Evolutionary conservation across 2,113 vertebrate species (phyloP), one percentile per base, ranked within the genome.

Genomic region (Petrocephalus zakoni): DNA sequence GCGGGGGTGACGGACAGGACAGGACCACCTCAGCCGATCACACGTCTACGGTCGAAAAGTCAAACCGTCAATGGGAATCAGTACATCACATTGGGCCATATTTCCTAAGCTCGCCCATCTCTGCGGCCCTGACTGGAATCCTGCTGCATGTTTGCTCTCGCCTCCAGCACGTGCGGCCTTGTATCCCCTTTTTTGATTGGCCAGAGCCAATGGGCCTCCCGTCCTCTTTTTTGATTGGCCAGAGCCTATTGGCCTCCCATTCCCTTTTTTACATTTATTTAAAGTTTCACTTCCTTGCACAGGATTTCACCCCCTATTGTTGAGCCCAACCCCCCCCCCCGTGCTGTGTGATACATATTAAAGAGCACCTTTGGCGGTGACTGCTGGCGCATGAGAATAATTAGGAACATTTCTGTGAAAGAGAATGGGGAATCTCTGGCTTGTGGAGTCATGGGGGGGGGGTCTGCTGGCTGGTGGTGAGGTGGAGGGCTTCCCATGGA

Each of bases 111-210:
- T 47, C 29, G 61, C 7, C 11, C 92, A 91, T 93, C 92, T 93
- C 90, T 10, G 87, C 85, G 89, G 87, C 91, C 90, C 88, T 89
- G 90, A 90, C 92, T 92, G 89, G 93, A 93, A 94, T 93, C 93
- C 90, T 93, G 92, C 93, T 93, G 93, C 94, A 93, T 93, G 93
- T 94, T 94, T 94, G 93, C 55, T 7, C 7, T n/a, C n/a, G n/a
- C n/a, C n/a, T n/a, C n/a, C n/a, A n/a, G n/a, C n/a, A n/a, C n/a
- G n/a, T n/a, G n/a, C n/a, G 8, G 9, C n/a, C 64, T 42, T 42
- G 42, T 42, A 72, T 19, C 64, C 64, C 22, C 22, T 2, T 82
- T 42, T 82, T 82, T 42, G 37, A 42, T 17, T 17, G 75, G 29
- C 75, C 75, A 17, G 75, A 53, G 52, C 5, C 37, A 29, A 29